A percentile compares a stretch with the other conserved stretches of the same genome.
phyloP scores from a whole-genome alignment of 2,113 vertebrate species.

The Malurus elegans region DNA sequence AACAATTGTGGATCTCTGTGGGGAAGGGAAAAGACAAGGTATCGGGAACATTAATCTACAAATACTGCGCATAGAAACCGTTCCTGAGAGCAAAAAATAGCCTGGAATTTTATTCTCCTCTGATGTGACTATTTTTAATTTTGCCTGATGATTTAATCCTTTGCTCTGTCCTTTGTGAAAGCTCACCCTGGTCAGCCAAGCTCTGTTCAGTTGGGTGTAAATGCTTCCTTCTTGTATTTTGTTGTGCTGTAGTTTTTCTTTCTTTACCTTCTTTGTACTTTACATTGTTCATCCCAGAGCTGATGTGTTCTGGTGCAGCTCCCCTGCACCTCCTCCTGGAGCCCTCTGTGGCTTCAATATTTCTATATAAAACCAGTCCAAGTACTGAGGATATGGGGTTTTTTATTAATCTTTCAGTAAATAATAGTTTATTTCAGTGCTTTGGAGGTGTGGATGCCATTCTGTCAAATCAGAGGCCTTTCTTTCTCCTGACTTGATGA shows the following conservation, averaged over 20 bases:
- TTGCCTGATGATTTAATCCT: neutral
- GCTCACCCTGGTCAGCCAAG: neutral
- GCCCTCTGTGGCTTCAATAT: neutral
- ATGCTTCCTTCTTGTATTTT: neutral
- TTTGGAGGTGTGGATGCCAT: neutral
- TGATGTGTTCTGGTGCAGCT: neutral
- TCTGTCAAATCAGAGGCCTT: neutral
- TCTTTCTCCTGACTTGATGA: neutral
- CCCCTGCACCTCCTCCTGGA: neutral
- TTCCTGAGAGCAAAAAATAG: neutral
- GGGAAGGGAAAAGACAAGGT: neutral
- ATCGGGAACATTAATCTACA: neutral
- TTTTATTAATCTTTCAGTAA: neutral
- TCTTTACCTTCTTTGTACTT: neutral
- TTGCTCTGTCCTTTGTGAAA: neutral
- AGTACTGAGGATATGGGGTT: neutral
- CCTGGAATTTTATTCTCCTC: neutral
- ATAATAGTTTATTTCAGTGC: neutral
- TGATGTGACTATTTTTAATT: neutral
- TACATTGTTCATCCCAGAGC: accelerated
- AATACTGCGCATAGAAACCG: neutral
- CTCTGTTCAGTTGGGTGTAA: neutral
- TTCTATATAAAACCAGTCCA: neutral
- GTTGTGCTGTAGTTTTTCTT: neutral
- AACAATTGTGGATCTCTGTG: neutral